These are phyloP conservation scores for Drosophila lacteicornis DNA, from an alignment of 1,140 invertebrate species.

Conservation along the genomic window DNA sequence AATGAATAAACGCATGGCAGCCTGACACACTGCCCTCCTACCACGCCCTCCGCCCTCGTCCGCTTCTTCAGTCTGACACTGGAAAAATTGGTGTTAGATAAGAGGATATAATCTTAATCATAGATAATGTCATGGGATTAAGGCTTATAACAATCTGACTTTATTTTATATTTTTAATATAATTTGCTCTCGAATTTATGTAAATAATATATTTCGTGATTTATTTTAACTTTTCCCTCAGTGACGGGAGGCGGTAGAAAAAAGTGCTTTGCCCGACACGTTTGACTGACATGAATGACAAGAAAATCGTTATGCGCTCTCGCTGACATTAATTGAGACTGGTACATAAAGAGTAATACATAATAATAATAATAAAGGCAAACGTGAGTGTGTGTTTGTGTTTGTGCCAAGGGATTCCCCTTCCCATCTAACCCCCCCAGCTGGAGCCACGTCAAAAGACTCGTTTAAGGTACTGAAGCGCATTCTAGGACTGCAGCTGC, in stretches of 20 bases:
- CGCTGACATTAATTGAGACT: constrained; percentile 81
- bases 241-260: background rate
- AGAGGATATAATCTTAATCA: background rate
- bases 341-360: constrained; percentile 76
- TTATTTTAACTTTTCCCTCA: constrained; percentile 9
- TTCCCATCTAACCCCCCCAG: too few relatives aligned
- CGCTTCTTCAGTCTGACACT: constrained; percentile 32
- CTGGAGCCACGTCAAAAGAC: constrained; percentile 22
- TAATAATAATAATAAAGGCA: constrained; percentile 73
- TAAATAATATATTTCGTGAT: background rate
- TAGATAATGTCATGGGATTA: background rate
- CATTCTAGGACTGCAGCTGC: constrained; percentile 25
- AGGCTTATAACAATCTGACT: background rate
- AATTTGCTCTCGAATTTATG: background rate
- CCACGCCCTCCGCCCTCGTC: constrained; percentile 5
- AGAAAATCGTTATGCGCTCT: constrained; percentile 70
- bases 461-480: constrained; percentile 8
- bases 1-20: constrained; percentile 79
- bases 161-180: background rate
- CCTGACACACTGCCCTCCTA: constrained; percentile 56
- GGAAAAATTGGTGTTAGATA: constrained; percentile 4
- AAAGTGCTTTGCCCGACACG: constrained; percentile 23
- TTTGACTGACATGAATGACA: constrained; percentile 80
- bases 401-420: constrained; percentile 18
- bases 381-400: constrained; percentile 26